Base-by-base conservation (phyloP, 2,888 invertebrate species). In the Automeris io region DNA sequence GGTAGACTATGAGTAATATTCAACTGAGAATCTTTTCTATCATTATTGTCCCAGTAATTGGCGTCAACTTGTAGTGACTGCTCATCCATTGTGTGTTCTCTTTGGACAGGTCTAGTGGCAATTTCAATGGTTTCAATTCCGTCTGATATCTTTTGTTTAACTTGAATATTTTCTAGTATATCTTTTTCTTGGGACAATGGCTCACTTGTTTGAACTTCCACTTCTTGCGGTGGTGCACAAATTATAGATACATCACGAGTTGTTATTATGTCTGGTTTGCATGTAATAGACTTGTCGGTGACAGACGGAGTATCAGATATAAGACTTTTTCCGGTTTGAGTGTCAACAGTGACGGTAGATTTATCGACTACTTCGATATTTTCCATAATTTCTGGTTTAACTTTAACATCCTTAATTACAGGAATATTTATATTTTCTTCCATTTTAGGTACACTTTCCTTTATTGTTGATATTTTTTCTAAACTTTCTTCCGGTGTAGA, bases 111-210 rank as follows among this genome's bases (percentile, higher is more conserved):
- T 49, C 88, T 88, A 39, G 92, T 92, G 8, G 91, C 90, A 43
- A 93, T 92, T 77, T 92, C 90, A 49, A 93, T 92, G 0, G 91
- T 91, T 71, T 93, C 92, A 53, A 90, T 89, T 2, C 90, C 91
- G 43, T 88, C 90, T 37, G 88, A 88, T 40, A 89, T 70, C 8
- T 85, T 90, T 65, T 92, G 91, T 5, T 87, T 88, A 1, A 93
- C 90, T 61, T 89, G 88, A 50, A 93, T 91, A 42, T 89, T 90
- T 71, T 92, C 92, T 40, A 88, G 56, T 3, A 77, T 43, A 55
- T 83, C 88, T 18, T 85, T 86, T 24, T 88, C 88, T 36, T 73
- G 68, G 19, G 87, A 83, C 41, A 71, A 70, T 3, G 73, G 74
- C 35, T 88, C 87, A 60, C 88, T 89, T 0, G 90, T 90, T 68